Evolutionary conservation across 2,888 invertebrate species (phyloP).

Genomic region (Trichogramma evanescens): DNA sequence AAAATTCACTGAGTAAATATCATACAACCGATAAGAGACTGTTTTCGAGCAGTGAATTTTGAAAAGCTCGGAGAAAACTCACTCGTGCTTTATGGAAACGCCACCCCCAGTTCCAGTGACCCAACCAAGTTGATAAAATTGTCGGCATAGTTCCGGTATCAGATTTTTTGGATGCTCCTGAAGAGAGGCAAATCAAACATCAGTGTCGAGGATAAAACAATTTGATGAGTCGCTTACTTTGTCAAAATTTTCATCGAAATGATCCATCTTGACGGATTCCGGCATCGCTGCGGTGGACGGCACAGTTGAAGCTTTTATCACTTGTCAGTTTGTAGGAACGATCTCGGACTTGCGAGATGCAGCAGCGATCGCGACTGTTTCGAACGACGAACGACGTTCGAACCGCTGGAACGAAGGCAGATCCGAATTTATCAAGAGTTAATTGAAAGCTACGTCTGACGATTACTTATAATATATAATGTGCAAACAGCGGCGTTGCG

Average conservation of each 20-base stretch:
- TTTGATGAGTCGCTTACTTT: slow-evolving; percentile 10
- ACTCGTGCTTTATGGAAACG: slow-evolving; percentile 83
- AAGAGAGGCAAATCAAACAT: neutral
- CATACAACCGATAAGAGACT: neutral
- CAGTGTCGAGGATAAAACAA: neutral
- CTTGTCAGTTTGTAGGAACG: too few relatives aligned
- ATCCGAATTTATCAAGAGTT: too few relatives aligned
- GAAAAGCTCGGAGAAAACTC: slow-evolving; percentile 25
- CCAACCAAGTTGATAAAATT: slow-evolving; percentile 92
- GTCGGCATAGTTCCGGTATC: slow-evolving; percentile 82
- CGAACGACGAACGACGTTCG: too few relatives aligned
- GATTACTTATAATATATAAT: too few relatives aligned
- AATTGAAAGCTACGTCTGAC: too few relatives aligned
- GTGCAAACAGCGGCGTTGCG: too few relatives aligned
- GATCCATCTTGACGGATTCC: slow-evolving; percentile 12
- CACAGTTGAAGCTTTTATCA: too few relatives aligned
- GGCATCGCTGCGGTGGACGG: neutral
- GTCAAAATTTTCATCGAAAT: slow-evolving; percentile 18
- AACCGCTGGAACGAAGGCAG: too few relatives aligned
- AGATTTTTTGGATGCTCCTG: slow-evolving; percentile 73
- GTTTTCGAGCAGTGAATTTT: neutral
- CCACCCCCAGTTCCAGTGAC: slow-evolving; percentile 96
- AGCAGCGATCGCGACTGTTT: too few relatives aligned
- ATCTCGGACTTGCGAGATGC: too few relatives aligned
- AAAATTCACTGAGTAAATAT: neutral